Evolutionary conservation across 2,888 invertebrate genomes (phyloP).

Genomic region (Tiliacea aurago): DNA sequence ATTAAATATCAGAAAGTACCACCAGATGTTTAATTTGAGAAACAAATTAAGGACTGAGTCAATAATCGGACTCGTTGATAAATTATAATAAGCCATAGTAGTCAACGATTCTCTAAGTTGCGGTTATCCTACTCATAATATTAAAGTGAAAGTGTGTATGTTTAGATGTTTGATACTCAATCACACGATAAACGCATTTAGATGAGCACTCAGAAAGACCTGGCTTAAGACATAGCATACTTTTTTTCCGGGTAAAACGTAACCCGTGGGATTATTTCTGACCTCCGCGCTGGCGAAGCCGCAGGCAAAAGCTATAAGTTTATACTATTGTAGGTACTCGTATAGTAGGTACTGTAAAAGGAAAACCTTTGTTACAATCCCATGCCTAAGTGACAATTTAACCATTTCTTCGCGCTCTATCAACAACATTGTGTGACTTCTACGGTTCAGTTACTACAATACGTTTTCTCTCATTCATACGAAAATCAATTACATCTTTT

Average conservation of each 20-base stretch:
- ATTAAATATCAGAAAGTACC: background rate
- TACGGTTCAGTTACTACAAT: conserved; percentile 38
- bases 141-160: background rate
- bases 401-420: conserved; percentile 45
- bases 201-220: background rate
- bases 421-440: conserved; percentile 21
- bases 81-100: background rate
- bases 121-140: background rate
- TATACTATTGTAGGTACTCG: background rate
- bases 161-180: background rate
- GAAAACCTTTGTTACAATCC: conserved; percentile 6
- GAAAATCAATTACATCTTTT: conserved; percentile 61
- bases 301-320: background rate
- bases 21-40: background rate
- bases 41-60: background rate
- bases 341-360: background rate
- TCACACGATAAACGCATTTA: background rate
- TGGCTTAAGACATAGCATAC: background rate
- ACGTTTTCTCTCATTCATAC: conserved; percentile 55
- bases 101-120: background rate
- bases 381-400: conserved; percentile 27
- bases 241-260: background rate
- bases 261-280: background rate
- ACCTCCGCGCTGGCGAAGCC: background rate
- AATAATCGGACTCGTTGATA: background rate